phyloP scores from a whole-genome alignment of 2,888 invertebrate species.

The Tryphoninae sp. region DNA sequence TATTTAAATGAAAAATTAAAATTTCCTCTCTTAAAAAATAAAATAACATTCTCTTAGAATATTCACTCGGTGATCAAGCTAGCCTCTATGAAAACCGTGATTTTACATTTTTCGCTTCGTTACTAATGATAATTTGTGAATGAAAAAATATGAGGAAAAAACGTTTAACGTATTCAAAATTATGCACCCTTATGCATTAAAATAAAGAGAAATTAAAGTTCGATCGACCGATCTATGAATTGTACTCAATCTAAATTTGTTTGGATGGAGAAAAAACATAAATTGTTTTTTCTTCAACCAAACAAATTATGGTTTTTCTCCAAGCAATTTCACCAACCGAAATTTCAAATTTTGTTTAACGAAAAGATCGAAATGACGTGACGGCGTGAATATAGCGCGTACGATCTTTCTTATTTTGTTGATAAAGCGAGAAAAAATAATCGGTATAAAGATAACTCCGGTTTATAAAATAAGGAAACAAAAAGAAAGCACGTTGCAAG shows the following conservation, averaged over 20 bases:
- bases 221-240: no score
- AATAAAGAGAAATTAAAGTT: neutral
- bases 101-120: no score
- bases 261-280: neutral
- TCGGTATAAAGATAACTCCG: neutral
- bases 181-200: no score
- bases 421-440: neutral
- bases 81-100: neutral
- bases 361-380: neutral
- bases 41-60: neutral
- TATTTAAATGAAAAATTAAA: neutral
- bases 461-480: neutral
- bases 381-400: neutral
- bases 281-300: no score
- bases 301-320: no score
- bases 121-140: no score
- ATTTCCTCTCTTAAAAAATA: neutral
- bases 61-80: neutral
- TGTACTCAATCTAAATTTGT: no score
- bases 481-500: constrained; percentile 17
- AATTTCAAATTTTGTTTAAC: neutral
- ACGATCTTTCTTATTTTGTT: neutral
- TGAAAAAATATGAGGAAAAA: no score
- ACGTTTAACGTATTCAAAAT: no score
- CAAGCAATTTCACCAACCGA: no score